phyloP scores from a whole-genome alignment of 1,140 invertebrate species.

The Heliothis virescens region DNA sequence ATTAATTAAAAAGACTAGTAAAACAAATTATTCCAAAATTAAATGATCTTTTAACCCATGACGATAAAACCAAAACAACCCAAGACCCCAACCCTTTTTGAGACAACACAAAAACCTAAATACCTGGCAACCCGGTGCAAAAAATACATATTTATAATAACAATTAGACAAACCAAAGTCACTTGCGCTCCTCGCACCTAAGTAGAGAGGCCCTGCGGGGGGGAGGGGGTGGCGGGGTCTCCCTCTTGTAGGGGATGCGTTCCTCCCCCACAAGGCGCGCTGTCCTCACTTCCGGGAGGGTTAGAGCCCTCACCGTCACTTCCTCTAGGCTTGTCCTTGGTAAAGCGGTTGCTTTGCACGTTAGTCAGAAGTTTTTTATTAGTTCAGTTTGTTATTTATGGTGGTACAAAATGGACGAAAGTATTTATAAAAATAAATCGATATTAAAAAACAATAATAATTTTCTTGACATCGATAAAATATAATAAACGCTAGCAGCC shows the following conservation, averaged over 20 bases:
- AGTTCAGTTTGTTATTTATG: conserved; percentile 47
- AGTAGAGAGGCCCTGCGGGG: conserved; percentile 68
- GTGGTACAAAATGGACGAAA: neutral
- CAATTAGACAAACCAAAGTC: conserved; percentile 25
- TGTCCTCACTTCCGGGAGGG: conserved; percentile 71
- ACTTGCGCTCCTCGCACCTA: conserved; percentile 55
- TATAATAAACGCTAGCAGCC: too few species aligned
- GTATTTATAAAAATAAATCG: too few species aligned
- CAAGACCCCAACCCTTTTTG: neutral
- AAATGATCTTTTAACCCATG: neutral
- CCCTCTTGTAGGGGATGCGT: conserved; percentile 63
- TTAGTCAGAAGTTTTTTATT: conserved; percentile 58
- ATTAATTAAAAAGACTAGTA: too few species aligned
- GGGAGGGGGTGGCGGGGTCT: conserved; percentile 71
- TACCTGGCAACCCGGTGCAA: conserved; percentile 19
- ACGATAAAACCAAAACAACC: neutral
- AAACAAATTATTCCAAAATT: too few species aligned
- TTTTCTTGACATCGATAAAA: too few species aligned
- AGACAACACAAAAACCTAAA: neutral
- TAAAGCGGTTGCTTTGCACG: conserved; percentile 75
- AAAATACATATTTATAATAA: neutral
- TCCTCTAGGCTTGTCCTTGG: conserved; percentile 73
- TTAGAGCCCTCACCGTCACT: conserved; percentile 69
- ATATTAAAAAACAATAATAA: too few species aligned
- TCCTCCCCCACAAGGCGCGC: conserved; percentile 63